Evolutionary conservation across 2,888 invertebrate species (phyloP).

Genomic region (Thera obeliscata): DNA sequence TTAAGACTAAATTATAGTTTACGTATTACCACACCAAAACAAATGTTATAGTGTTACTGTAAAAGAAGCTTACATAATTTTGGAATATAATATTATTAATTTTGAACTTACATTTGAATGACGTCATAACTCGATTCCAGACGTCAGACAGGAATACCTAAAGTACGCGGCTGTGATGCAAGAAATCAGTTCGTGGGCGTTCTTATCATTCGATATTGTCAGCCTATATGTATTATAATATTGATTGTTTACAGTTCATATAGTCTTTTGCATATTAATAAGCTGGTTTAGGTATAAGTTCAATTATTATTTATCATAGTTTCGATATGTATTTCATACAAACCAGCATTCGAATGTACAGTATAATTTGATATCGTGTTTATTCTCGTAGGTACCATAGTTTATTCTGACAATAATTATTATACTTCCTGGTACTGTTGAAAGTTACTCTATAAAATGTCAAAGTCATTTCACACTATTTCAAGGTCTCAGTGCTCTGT

Average conservation of each 20-base stretch:
- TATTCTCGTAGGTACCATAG: too few species aligned
- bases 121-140: background rate
- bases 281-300: too few species aligned
- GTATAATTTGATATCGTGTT: too few species aligned
- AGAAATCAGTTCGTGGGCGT: slow-evolving; percentile 14
- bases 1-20: too few species aligned
- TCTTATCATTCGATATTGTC: slow-evolving; percentile 21
- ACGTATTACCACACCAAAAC: too few species aligned
- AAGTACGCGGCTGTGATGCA: slow-evolving; percentile 12
- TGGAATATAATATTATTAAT: too few species aligned
- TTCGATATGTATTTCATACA: too few species aligned
- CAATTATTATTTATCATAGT: too few species aligned
- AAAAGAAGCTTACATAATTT: too few species aligned
- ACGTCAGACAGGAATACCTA: slow-evolving; percentile 1
- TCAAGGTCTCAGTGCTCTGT: slow-evolving; percentile 24
- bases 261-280: background rate
- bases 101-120: background rate
- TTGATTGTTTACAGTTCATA: background rate
- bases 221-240: slow-evolving; percentile 11
- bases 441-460: slow-evolving; percentile 27
- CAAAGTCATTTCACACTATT: slow-evolving; percentile 14
- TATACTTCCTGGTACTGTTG: slow-evolving; percentile 20
- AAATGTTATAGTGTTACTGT: too few species aligned
- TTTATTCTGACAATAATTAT: background rate
- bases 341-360: too few species aligned